phyloP scores from a whole-genome alignment of 2,113 vertebrate genomes.

The Oriolus oriolus region DNA sequence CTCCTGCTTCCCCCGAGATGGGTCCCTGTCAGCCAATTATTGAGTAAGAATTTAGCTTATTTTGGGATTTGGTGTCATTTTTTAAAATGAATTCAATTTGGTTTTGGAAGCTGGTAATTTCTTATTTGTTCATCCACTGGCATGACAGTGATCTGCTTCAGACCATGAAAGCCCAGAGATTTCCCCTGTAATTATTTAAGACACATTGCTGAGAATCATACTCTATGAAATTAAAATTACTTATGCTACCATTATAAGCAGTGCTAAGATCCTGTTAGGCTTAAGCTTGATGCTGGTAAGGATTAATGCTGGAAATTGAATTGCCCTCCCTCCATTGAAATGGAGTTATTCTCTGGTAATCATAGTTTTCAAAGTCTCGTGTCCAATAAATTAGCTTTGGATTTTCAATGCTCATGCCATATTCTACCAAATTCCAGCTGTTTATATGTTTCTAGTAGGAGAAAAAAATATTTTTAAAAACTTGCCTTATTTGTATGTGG shows the following conservation, averaged over 20 bases:
- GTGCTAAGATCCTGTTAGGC: neutral
- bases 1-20: accelerated
- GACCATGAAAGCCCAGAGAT: neutral
- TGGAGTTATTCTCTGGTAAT: neutral
- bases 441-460: neutral
- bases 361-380: neutral
- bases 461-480: neutral
- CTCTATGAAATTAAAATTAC: neutral
- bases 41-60: neutral
- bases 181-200: neutral
- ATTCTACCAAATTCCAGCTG: neutral
- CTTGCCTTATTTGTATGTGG: neutral
- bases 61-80: neutral
- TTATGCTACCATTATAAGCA: neutral
- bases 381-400: neutral
- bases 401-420: neutral
- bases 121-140: neutral
- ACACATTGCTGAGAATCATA: neutral
- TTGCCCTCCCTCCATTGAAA: neutral
- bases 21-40: neutral
- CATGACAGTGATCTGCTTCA: neutral
- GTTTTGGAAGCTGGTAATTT: neutral
- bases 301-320: neutral
- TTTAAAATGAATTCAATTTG: neutral
- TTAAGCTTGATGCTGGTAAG: neutral